Percentiles rank a stretch among this genome's conserved stretches.
phyloP scores from a whole-genome alignment of 2,888 invertebrate species.

The Coelopa pilipes region DNA sequence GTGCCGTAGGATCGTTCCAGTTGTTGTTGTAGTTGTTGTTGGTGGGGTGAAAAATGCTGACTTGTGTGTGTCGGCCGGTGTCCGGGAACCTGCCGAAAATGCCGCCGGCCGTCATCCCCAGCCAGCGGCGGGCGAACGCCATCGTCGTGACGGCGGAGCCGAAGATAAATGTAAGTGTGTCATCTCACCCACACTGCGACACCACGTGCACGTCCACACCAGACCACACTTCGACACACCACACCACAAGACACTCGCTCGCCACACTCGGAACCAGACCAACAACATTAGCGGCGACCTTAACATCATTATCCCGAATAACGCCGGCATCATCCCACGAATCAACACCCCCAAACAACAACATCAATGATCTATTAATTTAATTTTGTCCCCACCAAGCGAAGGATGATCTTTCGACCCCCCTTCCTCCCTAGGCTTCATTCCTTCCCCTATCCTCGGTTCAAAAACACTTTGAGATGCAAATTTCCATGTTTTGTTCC shows the following conservation, averaged over 20 bases:
- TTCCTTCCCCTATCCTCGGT: not conserved
- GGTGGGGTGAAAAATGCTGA: constrained; percentile 56
- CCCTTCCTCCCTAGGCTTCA: not conserved
- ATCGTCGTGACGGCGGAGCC: constrained; percentile 66
- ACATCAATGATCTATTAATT: too few relatives aligned
- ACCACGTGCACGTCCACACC: constrained; percentile 15
- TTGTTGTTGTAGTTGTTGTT: not conserved
- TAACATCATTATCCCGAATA: not conserved
- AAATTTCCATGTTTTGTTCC: constrained; percentile 2
- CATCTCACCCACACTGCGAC: constrained; percentile 9
- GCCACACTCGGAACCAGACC: not conserved
- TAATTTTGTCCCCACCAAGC: too few relatives aligned
- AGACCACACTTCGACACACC: constrained; percentile 3
- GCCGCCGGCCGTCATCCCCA: constrained; percentile 60
- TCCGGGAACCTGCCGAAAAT: constrained; percentile 66
- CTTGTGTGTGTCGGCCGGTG: constrained; percentile 67
- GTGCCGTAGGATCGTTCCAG: too few relatives aligned
- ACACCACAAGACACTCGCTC: not conserved
- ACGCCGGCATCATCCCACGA: constrained; percentile 2
- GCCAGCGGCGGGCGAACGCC: constrained; percentile 22
- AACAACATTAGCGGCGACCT: not conserved
- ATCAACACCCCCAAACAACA: not conserved
- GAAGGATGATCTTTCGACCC: not conserved
- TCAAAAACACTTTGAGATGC: not conserved
- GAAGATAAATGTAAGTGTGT: constrained; percentile 61